Conservation (phyloP, 2,888 invertebrate genomes). For the Calliscelio sp. region DNA sequence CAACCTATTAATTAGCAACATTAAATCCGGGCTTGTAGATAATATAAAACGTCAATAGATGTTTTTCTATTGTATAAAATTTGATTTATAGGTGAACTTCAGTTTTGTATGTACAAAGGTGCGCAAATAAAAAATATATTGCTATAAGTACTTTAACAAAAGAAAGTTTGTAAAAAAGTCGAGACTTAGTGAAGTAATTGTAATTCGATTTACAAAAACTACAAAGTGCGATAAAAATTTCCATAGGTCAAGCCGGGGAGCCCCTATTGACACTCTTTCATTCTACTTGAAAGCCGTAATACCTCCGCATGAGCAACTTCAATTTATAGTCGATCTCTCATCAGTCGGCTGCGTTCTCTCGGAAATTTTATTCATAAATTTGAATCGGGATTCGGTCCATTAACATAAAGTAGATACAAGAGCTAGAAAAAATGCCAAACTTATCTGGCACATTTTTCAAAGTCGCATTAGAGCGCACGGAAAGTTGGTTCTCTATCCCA, state of each 20-base stretch:
- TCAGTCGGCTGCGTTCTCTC: slow-evolving; percentile 11
- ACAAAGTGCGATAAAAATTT: slow-evolving; percentile 7
- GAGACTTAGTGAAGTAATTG: neutral
- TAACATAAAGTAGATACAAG: slow-evolving; percentile 62
- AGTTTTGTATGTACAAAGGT: no score
- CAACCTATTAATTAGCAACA: no score
- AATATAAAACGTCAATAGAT: no score
- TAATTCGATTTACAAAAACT: slow-evolving; percentile 24
- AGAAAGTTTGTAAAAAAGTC: neutral
- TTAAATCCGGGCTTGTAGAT: no score
- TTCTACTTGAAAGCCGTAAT: slow-evolving; percentile 4
- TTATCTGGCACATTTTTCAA: slow-evolving; percentile 66
- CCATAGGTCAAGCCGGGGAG: slow-evolving; percentile 13
- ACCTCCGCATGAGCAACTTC: slow-evolving; percentile 7
- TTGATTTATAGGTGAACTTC: no score
- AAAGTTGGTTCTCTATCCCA: slow-evolving; percentile 48
- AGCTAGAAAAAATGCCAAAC: slow-evolving; percentile 44
- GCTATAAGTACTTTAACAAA: no score
- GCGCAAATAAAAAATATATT: no score
- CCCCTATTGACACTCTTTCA: slow-evolving; percentile 42
- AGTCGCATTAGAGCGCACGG: slow-evolving; percentile 48
- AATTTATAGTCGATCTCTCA: slow-evolving; percentile 41
- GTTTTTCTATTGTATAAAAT: no score
- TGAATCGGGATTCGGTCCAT: slow-evolving; percentile 37
- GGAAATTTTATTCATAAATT: slow-evolving; percentile 59